These are phyloP conservation scores for Sitta carolinensis DNA, from an alignment of 2,797 vertebrate species.

Conservation along the genomic window DNA sequence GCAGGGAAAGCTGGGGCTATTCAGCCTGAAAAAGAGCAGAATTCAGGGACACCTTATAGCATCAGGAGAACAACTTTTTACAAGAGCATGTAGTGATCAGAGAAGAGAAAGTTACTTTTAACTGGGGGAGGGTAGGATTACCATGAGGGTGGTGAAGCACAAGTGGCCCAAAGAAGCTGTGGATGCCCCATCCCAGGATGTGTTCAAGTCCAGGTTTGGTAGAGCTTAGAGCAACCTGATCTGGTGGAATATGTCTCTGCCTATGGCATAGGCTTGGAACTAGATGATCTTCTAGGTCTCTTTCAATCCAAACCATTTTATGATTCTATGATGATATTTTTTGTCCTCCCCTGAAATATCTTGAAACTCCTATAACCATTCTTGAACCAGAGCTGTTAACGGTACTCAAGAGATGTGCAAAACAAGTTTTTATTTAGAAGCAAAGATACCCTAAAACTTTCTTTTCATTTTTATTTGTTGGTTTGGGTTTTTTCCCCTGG, in stretches of 20 bases:
- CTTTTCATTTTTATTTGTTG: rapidly evolving
- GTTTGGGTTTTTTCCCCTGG: neutral
- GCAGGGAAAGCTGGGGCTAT: neutral
- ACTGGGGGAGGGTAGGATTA: neutral
- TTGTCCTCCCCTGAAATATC: neutral
- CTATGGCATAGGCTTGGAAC: neutral
- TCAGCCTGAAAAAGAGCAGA: neutral
- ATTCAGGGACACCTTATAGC: neutral
- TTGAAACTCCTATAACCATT: neutral
- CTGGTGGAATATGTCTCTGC: neutral
- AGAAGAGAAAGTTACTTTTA: neutral
- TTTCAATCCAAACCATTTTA: neutral
- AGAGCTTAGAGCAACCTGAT: neutral
- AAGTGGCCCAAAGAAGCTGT: neutral
- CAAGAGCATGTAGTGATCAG: too few relatives aligned
- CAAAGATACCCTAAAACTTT: rapidly evolving
- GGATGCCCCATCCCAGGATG: neutral
- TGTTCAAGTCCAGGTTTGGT: neutral
- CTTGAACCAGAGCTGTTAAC: neutral
- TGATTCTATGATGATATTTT: neutral
- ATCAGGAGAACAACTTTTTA: neutral
- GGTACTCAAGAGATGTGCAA: neutral
- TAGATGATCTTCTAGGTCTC: neutral
- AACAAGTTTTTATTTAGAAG: neutral
- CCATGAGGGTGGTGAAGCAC: neutral